Conservation (phyloP, 2,888 invertebrate species). For the Polydrusus tereticollis region DNA sequence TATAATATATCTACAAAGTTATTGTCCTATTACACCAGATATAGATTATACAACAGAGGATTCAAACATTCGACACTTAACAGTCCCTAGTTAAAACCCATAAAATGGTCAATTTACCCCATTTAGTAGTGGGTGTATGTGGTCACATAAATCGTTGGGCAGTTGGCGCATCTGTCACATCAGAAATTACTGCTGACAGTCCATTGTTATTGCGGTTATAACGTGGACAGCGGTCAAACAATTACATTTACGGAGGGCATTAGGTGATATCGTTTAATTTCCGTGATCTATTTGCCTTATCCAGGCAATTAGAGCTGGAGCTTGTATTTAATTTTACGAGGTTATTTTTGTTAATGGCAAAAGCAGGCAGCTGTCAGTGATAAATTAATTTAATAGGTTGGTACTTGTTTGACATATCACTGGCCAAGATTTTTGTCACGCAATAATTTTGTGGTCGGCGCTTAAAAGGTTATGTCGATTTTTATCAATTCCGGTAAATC, state of each 20-base stretch:
- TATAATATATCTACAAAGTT: too few species aligned
- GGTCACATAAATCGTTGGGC: slow-evolving; percentile 48
- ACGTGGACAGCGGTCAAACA: slow-evolving; percentile 40
- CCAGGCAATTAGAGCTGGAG: slow-evolving; percentile 23
- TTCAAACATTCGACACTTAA: slow-evolving; percentile 2
- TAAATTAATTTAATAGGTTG: not conserved
- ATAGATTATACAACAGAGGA: not conserved
- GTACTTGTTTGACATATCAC: not conserved
- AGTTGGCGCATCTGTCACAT: slow-evolving; percentile 62
- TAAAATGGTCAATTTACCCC: slow-evolving; percentile 56
- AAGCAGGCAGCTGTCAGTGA: not conserved
- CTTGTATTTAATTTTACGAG: slow-evolving; percentile 24
- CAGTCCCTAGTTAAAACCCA: slow-evolving; percentile 1
- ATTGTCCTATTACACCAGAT: too few species aligned
- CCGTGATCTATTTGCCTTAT: slow-evolving; percentile 36
- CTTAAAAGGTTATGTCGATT: too few species aligned
- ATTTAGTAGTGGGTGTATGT: slow-evolving; percentile 60
- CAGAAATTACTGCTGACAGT: slow-evolving; percentile 58
- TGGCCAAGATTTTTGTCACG: too few species aligned
- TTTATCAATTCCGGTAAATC: too few species aligned
- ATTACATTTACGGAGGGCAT: slow-evolving; percentile 21
- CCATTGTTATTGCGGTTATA: slow-evolving; percentile 31
- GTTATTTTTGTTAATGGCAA: slow-evolving; percentile 1
- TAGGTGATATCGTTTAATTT: slow-evolving; percentile 40
- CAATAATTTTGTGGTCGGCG: too few species aligned